Evolutionary conservation across 1,140 invertebrate species (phyloP), one percentile per base, ranked within the genome.

Genomic region (Polypedilum vanderplanki): DNA sequence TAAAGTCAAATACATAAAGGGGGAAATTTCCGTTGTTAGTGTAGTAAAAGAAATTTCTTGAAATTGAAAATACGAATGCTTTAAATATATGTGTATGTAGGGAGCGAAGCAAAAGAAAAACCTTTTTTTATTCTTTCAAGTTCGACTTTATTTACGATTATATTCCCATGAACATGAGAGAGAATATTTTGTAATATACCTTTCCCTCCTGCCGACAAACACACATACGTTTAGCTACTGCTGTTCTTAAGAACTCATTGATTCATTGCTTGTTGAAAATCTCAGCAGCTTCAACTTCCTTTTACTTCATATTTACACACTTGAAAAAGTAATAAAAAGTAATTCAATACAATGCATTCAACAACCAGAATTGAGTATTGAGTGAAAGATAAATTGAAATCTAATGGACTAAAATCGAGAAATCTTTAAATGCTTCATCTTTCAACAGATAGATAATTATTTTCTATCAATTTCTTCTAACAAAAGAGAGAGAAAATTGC

Each of bases 351-450:
- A 4, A 41, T 46, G 9, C 46, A 57, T 57, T n/a, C 12, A 57
- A 57, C 12, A 57, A 12, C 12, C n/a, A n/a, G n/a, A n/a, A n/a
- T n/a, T n/a, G n/a, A n/a, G n/a, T n/a, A 12, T 57, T 57, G 12
- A 15, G 46, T 57, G 46, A 57, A 57, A 57, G 1, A 57, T 3
- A 70, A 70, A 18, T 22, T 3, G 18, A 70, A 70, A 70, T 22
- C 65, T 70, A 70, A 70, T 70, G 65, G 65, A 70, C 65, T 17
- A 22, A 70, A 70, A 67, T 67, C n/a, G 10, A 57, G 10, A 20
- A 70, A 18, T 7, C 65, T 70, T 70, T 70, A 57, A 57, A 57
- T 57, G 46, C 12, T 57, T 57, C 15, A 57, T 57, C 46, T 46
- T 15, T 57, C 46, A 12, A 57, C 12, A 12, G n/a, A 57, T 57